Conservation (phyloP, 2,797 vertebrate genomes). For the Rhabdomys pumilio region DNA sequence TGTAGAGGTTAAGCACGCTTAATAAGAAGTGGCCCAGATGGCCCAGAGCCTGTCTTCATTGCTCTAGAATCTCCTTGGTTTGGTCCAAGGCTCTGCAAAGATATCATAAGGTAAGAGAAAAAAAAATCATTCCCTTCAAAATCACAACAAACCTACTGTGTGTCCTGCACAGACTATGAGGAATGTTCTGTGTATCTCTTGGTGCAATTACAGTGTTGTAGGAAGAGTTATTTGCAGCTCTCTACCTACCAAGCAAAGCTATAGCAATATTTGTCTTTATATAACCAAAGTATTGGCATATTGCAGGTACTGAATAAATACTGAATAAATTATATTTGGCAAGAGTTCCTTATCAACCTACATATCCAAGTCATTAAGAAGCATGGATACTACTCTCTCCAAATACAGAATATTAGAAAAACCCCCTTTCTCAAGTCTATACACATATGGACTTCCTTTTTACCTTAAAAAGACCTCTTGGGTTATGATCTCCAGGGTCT, state of each 20-base stretch:
- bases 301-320: neutral
- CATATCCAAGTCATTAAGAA: neutral
- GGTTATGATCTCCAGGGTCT: neutral
- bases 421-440: neutral
- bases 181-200: neutral
- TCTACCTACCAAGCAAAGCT: neutral
- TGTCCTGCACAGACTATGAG: neutral
- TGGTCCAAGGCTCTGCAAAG: neutral
- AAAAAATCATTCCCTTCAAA: neutral
- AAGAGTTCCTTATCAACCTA: neutral
- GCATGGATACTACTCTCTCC: neutral
- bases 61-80: neutral
- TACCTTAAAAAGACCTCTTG: neutral
- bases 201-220: accelerated
- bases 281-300: neutral
- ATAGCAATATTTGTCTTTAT: neutral
- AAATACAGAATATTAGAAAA: conserved; percentile 12
- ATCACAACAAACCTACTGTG: neutral
- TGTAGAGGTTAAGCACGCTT: conserved; percentile 60
- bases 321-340: neutral
- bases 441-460: neutral
- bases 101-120: neutral
- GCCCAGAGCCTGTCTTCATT: neutral
- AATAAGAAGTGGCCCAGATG: conserved; percentile 10
- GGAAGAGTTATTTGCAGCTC: accelerated